Evolutionary conservation across 2,797 vertebrate genomes (phyloP).

Genomic region (Tympanoctomys barrerae): DNA sequence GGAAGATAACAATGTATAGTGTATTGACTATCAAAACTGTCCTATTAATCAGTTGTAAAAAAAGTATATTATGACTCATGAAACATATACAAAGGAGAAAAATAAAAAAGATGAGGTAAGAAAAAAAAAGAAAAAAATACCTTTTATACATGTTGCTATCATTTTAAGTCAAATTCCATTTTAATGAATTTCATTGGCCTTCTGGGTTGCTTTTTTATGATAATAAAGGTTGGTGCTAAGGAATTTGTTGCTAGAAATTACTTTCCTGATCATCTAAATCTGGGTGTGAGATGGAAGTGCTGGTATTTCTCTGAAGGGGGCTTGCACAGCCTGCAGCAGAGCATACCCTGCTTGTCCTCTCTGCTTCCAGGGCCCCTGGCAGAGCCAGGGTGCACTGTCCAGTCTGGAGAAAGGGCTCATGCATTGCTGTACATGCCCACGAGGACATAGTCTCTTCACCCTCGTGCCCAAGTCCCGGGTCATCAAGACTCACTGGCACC

Average conservation of each 20-base stretch:
- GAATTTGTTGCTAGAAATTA: conserved; percentile 27
- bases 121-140: background rate
- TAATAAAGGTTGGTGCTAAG: background rate
- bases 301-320: background rate
- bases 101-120: too few species aligned
- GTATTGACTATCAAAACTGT: too few species aligned
- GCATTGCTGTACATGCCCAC: background rate
- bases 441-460: background rate
- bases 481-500: too few species aligned
- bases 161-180: conserved; percentile 46
- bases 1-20: too few species aligned
- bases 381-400: too few species aligned
- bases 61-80: too few species aligned
- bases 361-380: background rate
- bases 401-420: background rate
- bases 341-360: background rate
- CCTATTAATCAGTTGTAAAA: too few species aligned
- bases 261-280: background rate
- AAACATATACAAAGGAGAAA: too few species aligned
- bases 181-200: background rate
- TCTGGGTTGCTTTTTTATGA: background rate
- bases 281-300: background rate
- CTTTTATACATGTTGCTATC: conserved; percentile 11
- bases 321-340: background rate
- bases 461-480: background rate